These are phyloP conservation scores for Amphipoea oculea DNA, from an alignment of 2,888 invertebrate genomes.

Conservation along the genomic window DNA sequence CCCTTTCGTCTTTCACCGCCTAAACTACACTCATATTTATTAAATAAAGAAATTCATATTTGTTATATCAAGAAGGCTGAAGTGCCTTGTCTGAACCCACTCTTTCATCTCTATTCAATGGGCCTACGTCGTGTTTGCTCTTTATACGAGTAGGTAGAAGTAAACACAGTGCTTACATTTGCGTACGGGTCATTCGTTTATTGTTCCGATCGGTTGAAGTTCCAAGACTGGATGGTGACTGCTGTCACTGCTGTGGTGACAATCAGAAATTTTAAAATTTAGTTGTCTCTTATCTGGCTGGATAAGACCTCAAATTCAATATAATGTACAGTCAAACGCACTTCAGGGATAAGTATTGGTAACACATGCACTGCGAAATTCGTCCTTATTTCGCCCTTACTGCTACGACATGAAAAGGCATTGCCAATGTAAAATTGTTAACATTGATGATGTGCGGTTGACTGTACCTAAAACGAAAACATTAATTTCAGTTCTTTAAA, in stretches of 20 bases:
- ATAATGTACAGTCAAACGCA: not conserved
- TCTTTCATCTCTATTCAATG: conserved; percentile 64
- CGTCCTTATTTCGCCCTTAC: not conserved
- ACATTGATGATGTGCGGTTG: not conserved
- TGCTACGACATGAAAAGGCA: not conserved
- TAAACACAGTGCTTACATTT: conserved; percentile 35
- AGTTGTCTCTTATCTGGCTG: not conserved
- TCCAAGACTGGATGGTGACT: conserved; percentile 3
- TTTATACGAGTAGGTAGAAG: conserved; percentile 29
- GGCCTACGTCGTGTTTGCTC: conserved; percentile 51
- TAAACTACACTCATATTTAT: conserved; percentile 77
- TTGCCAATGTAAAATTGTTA: not conserved
- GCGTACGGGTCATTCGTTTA: conserved; percentile 32
- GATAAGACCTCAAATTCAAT: not conserved
- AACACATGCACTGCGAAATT: not conserved
- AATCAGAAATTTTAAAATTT: not conserved
- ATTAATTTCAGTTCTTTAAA: not conserved
- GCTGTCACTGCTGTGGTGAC: not conserved
- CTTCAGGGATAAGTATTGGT: not conserved
- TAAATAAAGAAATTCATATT: conserved; percentile 72
- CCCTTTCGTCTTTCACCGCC: conserved; percentile 87
- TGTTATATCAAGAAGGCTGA: conserved; percentile 67
- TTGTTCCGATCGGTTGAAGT: conserved; percentile 26
- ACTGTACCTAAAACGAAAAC: not conserved
- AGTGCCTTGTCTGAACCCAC: conserved; percentile 66